Evolutionary conservation across 2,113 vertebrate species (phyloP), one percentile per base, ranked within the genome.

Genomic region (Nansenia antarctica): DNA sequence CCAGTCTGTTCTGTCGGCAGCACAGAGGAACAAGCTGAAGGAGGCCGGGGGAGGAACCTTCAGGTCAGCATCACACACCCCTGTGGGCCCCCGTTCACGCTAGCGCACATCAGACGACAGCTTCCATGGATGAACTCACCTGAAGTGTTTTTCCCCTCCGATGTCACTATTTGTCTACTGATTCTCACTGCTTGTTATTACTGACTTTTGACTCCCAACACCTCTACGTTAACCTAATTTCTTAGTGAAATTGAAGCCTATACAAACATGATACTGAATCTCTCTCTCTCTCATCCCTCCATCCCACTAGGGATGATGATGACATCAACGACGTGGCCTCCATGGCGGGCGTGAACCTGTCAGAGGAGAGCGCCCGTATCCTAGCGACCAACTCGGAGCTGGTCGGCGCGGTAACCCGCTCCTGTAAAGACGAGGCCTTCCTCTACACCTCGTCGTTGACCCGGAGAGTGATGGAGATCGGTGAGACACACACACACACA

Each of bases 241-340:
- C n/a, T n/a, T n/a, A n/a, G n/a, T n/a, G n/a, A n/a, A n/a, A n/a
- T n/a, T n/a, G n/a, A n/a, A n/a, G n/a, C n/a, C n/a, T n/a, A n/a
- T n/a, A n/a, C n/a, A n/a, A n/a, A n/a, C n/a, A n/a, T n/a, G n/a
- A n/a, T n/a, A n/a, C 35, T 11, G 11, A 37, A 37, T 5, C 11
- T n/a, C 20, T 35, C 45, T 57, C 4, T 61, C 15, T 65, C 12
- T 52, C 15, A 37, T 4, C 42, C 15, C 77, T 24, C 61, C 20
- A 30, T 12, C 29, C 82, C 82, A n/a, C n/a, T n/a, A 97, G 95
- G 91, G 95, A 97, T 20, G 95, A 98, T 0, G 96, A 98, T 31
- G 95, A 98, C 77, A 95, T 98, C 77, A 97, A 96, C 5, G 95
- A 96, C 3, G 95, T 98, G 72, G 94, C 95, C 1, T 97, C 95